These are phyloP conservation scores for Calyptommatus sinebrachiatus DNA, from an alignment of 2,113 vertebrate species.

Conservation along the genomic window DNA sequence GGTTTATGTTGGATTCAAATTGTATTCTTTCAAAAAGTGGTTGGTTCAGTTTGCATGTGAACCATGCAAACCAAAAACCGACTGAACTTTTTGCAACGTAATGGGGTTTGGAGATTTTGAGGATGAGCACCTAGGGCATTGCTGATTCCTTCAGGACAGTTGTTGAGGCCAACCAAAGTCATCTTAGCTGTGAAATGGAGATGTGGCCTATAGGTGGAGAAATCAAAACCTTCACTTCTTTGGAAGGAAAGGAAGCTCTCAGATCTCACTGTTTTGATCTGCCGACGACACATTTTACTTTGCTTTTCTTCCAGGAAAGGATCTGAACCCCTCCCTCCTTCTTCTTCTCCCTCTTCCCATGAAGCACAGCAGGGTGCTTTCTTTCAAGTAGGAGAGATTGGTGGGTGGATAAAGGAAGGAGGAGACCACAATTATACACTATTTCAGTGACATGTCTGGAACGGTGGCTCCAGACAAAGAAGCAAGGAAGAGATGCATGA, in stretches of 20 bases:
- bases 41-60: no score
- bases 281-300: slow-evolving; percentile 60
- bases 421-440: slow-evolving; percentile 75
- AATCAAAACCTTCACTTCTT: neutral
- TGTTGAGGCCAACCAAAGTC: no score
- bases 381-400: slow-evolving; percentile 59
- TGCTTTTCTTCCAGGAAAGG: slow-evolving; percentile 57
- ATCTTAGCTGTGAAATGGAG: no score
- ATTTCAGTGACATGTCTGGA: slow-evolving; percentile 68
- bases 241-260: slow-evolving; percentile 41
- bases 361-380: slow-evolving; percentile 69
- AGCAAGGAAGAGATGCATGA: slow-evolving; percentile 51
- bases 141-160: no score
- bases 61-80: no score
- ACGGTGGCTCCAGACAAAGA: slow-evolving; percentile 71
- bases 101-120: no score
- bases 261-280: slow-evolving; percentile 44
- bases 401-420: slow-evolving; percentile 66
- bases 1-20: no score
- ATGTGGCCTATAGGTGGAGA: slow-evolving; percentile 3
- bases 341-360: slow-evolving; percentile 25
- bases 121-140: no score
- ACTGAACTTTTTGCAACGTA: no score
- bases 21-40: no score
- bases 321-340: slow-evolving; percentile 36